Evolutionary conservation across 2,797 vertebrate genomes (phyloP), one percentile per base, ranked within the genome.

Genomic region (Sphenopsis melanotis): DNA sequence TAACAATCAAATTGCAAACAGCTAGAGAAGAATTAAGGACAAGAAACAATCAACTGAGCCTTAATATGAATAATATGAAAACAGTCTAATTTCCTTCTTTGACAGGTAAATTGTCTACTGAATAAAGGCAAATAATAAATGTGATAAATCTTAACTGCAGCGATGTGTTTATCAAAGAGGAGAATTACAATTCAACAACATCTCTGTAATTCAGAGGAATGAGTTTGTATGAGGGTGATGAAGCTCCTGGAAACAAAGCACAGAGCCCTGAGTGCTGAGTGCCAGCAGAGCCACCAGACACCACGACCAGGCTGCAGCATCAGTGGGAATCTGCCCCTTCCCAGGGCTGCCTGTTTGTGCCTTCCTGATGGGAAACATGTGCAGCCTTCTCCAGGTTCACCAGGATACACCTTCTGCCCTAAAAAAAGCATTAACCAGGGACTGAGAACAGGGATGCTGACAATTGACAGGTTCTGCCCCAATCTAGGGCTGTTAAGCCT

Each of bases 71-170:
- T 92, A 94, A 94, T 80, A 96, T 42, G 76, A 93, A 94, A 85
- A 89, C 82, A 91, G 82, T 34, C 79, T 83, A 80, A 94, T 95
- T 92, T 92, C 82, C 49, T 77, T 83, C 79, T 92, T 77, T 95
- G 95, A 93, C 91, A 96, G 87, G 89, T 94, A 91, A 94, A 89
- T 94, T 94, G 89, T 74, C 82, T 91, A 26, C 89, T 60, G 87
- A 95, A 93, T 77, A 95, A 94, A 94, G 84, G 79, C 75, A 92
- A 93, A 93, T 89, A 95, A 91, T 83, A 93, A 88, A 88, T 1
- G 46, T 6, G 53, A 92, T 92, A 94, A 95, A 94, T 89, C 87
- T 92, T 83, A 93, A 39, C 82, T 80, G 61, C 71, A 53, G 72
- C 16, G 79, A 95, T 75, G 79, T 71, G 65, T 91, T 96, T 89